Evolutionary conservation across 2,888 invertebrate species (phyloP).

Genomic region (Saturnia pavonia): DNA sequence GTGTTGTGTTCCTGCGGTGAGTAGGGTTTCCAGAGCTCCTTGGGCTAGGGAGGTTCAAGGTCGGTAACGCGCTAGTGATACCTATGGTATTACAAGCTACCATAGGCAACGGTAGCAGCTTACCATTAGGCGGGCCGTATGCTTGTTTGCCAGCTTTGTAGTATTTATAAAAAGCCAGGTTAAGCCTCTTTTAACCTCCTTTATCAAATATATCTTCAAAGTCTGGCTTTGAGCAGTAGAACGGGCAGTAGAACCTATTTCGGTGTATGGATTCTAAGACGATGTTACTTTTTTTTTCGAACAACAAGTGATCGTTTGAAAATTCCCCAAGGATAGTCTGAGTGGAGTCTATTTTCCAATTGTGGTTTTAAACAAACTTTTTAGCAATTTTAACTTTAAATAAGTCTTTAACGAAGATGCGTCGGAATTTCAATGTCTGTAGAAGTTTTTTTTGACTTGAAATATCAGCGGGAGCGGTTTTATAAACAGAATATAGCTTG

Average conservation of each 20-base stretch:
- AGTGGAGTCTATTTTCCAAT: conserved; percentile 18
- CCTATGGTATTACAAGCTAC: no score
- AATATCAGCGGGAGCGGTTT: not conserved
- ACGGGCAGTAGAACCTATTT: not conserved
- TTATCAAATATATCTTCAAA: no score
- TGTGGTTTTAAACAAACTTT: conserved; percentile 27
- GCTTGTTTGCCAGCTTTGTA: no score
- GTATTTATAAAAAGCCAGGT: no score
- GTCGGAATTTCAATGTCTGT: conserved; percentile 36
- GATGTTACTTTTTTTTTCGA: not conserved
- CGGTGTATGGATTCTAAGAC: not conserved
- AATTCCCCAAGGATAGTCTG: conserved; percentile 14
- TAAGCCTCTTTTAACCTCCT: not conserved
- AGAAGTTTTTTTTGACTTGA: conserved; percentile 12
- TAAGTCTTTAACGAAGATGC: conserved; percentile 37
- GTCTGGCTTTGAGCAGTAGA: not conserved
- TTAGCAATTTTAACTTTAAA: conserved; percentile 34
- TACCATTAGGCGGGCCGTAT: no score
- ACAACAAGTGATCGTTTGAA: conserved; percentile 16
- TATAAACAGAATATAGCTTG: no score
- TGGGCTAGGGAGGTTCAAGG: no score
- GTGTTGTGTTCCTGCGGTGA: no score
- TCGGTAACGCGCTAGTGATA: no score
- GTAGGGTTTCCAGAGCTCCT: no score
- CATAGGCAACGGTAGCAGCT: no score